These are phyloP conservation scores for Calameuta idolon DNA, from an alignment of 2,888 invertebrate species.

Conservation along the genomic window DNA sequence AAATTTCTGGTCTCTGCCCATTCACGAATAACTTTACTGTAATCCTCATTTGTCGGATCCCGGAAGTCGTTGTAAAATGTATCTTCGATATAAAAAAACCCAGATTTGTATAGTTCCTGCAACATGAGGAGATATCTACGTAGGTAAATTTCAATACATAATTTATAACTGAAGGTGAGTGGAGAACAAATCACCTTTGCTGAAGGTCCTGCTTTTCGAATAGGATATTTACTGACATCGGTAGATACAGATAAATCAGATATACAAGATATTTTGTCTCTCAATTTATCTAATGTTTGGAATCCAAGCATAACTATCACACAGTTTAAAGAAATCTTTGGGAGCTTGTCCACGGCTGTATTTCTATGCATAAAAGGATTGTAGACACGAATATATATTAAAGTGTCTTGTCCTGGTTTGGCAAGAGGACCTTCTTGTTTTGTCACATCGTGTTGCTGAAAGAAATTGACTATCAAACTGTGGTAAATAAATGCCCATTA, in stretches of 20 bases:
- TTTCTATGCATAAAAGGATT: slow-evolving; percentile 63
- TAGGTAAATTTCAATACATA: not conserved
- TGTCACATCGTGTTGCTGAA: slow-evolving; percentile 41
- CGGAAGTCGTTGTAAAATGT: slow-evolving; percentile 84
- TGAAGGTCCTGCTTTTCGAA: not conserved
- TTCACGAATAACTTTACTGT: slow-evolving; percentile 74
- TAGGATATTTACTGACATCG: slow-evolving; percentile 72
- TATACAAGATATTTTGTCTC: slow-evolving; percentile 81
- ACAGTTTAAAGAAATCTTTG: slow-evolving; percentile 63
- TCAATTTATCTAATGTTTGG: slow-evolving; percentile 77
- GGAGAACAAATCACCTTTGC: slow-evolving; percentile 3
- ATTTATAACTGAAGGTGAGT: slow-evolving; percentile 17
- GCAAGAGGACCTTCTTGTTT: slow-evolving; percentile 15
- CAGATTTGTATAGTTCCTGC: slow-evolving; percentile 76
- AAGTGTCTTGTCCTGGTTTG: slow-evolving; percentile 61
- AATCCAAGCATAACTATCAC: slow-evolving; percentile 76
- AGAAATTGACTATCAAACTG: not conserved
- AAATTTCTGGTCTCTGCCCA: slow-evolving; percentile 71
- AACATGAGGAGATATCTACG: slow-evolving; percentile 31
- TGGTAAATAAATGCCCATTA: not conserved
- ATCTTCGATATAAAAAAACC: slow-evolving; percentile 82
- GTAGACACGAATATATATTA: slow-evolving; percentile 69
- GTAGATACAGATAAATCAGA: slow-evolving; percentile 75
- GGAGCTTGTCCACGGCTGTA: slow-evolving; percentile 17
- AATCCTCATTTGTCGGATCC: slow-evolving; percentile 72